Conservation (phyloP, 2,888 invertebrate species). For the Leptopterna dolabrata region DNA sequence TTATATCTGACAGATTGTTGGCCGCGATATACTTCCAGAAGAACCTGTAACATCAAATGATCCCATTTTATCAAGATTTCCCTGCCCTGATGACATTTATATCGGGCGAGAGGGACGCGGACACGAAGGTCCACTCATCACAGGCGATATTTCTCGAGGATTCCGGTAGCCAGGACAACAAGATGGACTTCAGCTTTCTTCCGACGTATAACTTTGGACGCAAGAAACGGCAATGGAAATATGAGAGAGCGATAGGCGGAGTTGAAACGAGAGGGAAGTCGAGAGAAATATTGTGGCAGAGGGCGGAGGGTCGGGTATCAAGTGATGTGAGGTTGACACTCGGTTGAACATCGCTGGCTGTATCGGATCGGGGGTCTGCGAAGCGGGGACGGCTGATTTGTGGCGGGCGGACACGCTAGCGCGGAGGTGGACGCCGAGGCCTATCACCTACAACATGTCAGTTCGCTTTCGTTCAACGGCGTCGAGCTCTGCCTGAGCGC, state of each 20-base stretch:
- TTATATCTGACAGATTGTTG: background rate
- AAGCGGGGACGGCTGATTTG: background rate
- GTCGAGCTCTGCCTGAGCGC: background rate
- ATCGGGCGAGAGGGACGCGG: background rate
- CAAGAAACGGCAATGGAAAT: background rate
- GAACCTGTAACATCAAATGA: background rate
- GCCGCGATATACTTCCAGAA: background rate
- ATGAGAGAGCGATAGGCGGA: background rate
- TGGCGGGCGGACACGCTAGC: background rate
- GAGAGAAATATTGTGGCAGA: background rate
- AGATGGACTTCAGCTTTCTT: background rate
- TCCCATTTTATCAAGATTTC: background rate
- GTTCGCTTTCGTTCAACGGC: background rate
- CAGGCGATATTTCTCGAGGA: background rate
- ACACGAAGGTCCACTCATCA: background rate
- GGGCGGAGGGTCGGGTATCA: background rate
- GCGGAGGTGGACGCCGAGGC: background rate
- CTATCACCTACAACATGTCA: background rate
- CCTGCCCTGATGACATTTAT: background rate
- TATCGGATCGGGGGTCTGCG: background rate
- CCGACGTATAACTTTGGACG: background rate
- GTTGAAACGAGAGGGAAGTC: background rate
- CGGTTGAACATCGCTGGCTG: background rate
- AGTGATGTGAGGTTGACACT: constrained; percentile 3
- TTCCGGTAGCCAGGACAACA: constrained; percentile 1